These are phyloP conservation scores for Phytoseiulus persimilis DNA, from an alignment of 2,888 invertebrate species.

Conservation along the genomic window DNA sequence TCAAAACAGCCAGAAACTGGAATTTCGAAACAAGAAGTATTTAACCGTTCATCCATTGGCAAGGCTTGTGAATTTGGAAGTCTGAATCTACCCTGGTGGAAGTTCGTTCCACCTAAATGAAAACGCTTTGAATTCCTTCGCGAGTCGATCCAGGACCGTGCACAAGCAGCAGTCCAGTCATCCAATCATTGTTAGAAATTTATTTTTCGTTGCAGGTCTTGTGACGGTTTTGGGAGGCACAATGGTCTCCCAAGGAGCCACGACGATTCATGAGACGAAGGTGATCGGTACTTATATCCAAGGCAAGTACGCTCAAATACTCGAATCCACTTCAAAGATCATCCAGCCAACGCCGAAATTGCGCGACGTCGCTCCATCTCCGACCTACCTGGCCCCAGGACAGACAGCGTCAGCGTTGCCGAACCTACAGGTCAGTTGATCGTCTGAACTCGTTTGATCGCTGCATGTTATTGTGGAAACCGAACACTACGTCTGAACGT, in stretches of 20 bases:
- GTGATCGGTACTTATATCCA: slow-evolving; percentile 75
- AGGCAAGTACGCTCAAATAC: slow-evolving; percentile 70
- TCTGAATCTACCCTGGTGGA: too few relatives aligned
- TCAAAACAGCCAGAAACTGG: too few relatives aligned
- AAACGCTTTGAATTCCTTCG: too few relatives aligned
- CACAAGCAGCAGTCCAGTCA: too few relatives aligned
- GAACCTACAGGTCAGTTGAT: slow-evolving; percentile 9
- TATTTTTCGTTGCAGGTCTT: slow-evolving; percentile 57
- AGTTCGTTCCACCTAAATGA: too few relatives aligned
- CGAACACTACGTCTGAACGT: not conserved
- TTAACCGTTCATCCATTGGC: too few relatives aligned
- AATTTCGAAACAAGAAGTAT: too few relatives aligned
- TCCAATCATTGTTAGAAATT: too few relatives aligned
- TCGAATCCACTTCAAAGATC: slow-evolving; percentile 67
- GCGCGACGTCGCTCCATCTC: not conserved
- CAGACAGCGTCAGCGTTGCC: slow-evolving; percentile 10
- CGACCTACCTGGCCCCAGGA: slow-evolving; percentile 7
- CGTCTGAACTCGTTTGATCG: not conserved
- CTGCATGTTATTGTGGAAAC: not conserved
- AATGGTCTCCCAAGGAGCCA: slow-evolving; percentile 69
- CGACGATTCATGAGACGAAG: slow-evolving; percentile 75
- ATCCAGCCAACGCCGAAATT: not conserved
- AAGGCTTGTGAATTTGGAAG: too few relatives aligned
- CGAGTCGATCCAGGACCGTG: too few relatives aligned
- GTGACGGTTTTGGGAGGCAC: slow-evolving; percentile 77